A percentile compares a stretch with the other conserved stretches of the same genome.
phyloP scores from a whole-genome alignment of 2,888 invertebrate species.

The Scaptomyza cyrtandrae region DNA sequence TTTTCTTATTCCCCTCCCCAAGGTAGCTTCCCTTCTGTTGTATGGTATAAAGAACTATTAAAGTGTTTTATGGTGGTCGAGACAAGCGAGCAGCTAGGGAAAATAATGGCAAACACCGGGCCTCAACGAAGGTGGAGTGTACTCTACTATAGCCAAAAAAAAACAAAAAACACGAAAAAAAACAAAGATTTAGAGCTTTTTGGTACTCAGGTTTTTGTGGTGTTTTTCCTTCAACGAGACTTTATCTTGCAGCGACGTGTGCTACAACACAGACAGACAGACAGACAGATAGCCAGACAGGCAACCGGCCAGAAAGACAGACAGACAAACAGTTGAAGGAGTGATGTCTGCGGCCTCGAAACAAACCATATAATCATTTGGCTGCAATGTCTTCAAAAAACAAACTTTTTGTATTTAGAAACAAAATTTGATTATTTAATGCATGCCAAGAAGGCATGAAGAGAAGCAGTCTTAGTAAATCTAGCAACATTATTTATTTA shows the following conservation, averaged over 20 bases:
- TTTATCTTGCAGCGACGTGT: slow-evolving; percentile 58
- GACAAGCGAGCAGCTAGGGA: slow-evolving; percentile 79
- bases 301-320: slow-evolving; percentile 3
- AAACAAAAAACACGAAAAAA: neutral
- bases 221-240: slow-evolving; percentile 57
- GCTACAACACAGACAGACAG: slow-evolving; percentile 22
- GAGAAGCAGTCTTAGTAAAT: too few relatives aligned
- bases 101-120: slow-evolving; percentile 82
- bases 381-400: slow-evolving; percentile 21
- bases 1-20: neutral
- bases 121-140: slow-evolving; percentile 55
- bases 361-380: slow-evolving; percentile 26
- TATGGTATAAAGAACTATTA: slow-evolving; percentile 81
- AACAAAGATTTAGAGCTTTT: slow-evolving; percentile 67
- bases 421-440: slow-evolving; percentile 3
- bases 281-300: slow-evolving; percentile 12
- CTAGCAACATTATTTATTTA: too few relatives aligned
- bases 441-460: neutral
- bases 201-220: slow-evolving; percentile 59
- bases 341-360: slow-evolving; percentile 31
- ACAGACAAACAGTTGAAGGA: slow-evolving; percentile 7
- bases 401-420: neutral
- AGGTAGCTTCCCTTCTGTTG: slow-evolving; percentile 10
- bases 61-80: slow-evolving; percentile 84
- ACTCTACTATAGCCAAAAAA: slow-evolving; percentile 19